Percentiles rank a stretch among this genome's conserved stretches.
Conservation (phyloP, 2,113 vertebrate species). For the Lampris incognitus region DNA sequence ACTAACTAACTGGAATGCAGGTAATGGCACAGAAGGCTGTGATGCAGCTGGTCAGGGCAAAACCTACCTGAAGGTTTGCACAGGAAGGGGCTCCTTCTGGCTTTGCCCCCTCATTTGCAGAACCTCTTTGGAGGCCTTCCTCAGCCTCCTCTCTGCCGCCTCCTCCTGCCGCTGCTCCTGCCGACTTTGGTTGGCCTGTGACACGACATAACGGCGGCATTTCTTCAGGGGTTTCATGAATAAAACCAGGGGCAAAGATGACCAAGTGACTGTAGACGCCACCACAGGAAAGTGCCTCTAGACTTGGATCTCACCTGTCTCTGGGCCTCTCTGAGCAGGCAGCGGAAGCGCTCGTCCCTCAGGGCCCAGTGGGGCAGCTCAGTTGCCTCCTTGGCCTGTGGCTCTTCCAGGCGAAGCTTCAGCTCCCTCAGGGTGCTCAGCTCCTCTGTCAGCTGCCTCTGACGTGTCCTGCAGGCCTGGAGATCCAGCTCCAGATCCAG, state of each 20-base stretch:
- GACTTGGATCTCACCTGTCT: slow-evolving; percentile 86
- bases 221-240: background rate
- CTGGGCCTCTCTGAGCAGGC: slow-evolving; percentile 93
- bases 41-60: too few species aligned
- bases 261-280: too few species aligned
- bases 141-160: slow-evolving; percentile 93
- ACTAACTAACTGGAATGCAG: too few species aligned
- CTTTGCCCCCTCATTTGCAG: slow-evolving; percentile 93
- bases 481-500: slow-evolving; percentile 99
- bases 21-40: too few species aligned
- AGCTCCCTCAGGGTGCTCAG: slow-evolving; percentile 90
- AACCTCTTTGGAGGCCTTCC: slow-evolving; percentile 95
- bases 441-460: slow-evolving; percentile 96
- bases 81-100: slow-evolving; percentile 93
- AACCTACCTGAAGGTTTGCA: slow-evolving; percentile 95
- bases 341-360: slow-evolving; percentile 91
- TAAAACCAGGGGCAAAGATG: too few species aligned
- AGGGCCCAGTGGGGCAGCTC: slow-evolving; percentile 94
- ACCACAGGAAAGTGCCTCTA: too few species aligned
- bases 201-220: background rate
- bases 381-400: slow-evolving; percentile 82
- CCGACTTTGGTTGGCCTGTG: slow-evolving; percentile 91
- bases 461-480: slow-evolving; percentile 95
- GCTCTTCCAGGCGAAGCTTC: slow-evolving; percentile 93
- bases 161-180: slow-evolving; percentile 95